phyloP scores from a whole-genome alignment of 2,797 vertebrate species.

The Hypotaenidia okinawae region DNA sequence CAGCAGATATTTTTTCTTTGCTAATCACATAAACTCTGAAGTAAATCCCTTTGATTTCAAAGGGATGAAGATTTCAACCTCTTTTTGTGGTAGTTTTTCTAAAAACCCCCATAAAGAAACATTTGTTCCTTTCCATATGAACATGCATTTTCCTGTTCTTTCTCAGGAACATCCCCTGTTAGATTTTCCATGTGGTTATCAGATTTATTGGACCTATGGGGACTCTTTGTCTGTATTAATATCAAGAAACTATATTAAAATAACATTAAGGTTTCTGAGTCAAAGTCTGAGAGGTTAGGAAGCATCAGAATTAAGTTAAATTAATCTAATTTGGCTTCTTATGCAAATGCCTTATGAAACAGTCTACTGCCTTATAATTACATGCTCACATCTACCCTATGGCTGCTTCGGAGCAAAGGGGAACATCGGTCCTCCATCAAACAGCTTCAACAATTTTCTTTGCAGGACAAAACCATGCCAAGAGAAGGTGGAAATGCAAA shows the following conservation, averaged over 20 bases:
- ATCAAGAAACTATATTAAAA: conserved; percentile 41
- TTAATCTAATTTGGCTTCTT: conserved; percentile 22
- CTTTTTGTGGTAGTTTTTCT: conserved; percentile 10
- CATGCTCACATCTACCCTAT: background rate
- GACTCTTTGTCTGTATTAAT: conserved; percentile 34
- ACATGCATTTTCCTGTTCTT: background rate
- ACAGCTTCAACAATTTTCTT: background rate
- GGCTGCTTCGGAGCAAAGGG: background rate
- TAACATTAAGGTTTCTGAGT: conserved; percentile 36
- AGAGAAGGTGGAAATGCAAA: background rate
- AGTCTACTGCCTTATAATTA: background rate
- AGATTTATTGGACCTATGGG: conserved; percentile 32
- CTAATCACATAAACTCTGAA: conserved; percentile 47
- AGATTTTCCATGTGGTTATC: conserved; percentile 37
- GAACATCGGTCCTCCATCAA: background rate
- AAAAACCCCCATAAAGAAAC: background rate
- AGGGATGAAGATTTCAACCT: conserved; percentile 31
- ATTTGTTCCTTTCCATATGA: background rate
- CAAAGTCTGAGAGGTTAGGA: conserved; percentile 25
- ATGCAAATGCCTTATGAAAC: conserved; percentile 35
- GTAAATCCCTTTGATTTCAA: conserved; percentile 54
- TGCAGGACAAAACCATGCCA: background rate
- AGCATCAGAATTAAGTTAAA: conserved; percentile 45
- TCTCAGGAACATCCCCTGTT: background rate
- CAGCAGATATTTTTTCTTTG: background rate